phyloP scores from a whole-genome alignment of 2,113 vertebrate genomes.

The Ptychochromis oligacanthus region DNA sequence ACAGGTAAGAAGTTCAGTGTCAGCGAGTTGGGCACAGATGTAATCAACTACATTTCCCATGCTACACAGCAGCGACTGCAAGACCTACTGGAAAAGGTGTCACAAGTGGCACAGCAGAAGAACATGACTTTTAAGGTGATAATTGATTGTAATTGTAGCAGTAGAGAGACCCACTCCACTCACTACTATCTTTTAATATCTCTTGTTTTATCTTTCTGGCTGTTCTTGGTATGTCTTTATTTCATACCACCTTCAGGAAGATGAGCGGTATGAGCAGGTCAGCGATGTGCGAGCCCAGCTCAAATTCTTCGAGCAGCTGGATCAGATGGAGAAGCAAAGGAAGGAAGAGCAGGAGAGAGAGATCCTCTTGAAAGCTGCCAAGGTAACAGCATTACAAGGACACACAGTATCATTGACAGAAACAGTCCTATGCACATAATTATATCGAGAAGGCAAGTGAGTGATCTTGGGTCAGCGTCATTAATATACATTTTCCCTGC shows the following conservation, averaged over 20 bases:
- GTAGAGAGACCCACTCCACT: neutral
- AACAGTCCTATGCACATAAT: neutral
- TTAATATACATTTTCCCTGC: slow-evolving; percentile 26
- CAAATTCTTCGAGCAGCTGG: slow-evolving; percentile 92
- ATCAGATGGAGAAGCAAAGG: slow-evolving; percentile 92
- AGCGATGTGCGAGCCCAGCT: slow-evolving; percentile 89
- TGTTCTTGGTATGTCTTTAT: neutral
- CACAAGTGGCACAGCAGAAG: slow-evolving; percentile 89
- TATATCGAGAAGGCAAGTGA: neutral
- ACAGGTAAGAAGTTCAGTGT: slow-evolving; percentile 91
- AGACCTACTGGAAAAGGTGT: slow-evolving; percentile 89
- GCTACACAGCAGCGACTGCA: slow-evolving; percentile 90
- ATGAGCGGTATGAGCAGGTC: slow-evolving; percentile 85
- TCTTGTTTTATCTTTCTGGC: neutral
- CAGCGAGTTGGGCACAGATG: slow-evolving; percentile 87
- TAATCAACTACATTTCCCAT: slow-evolving; percentile 89
- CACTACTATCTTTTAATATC: neutral
- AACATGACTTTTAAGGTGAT: slow-evolving; percentile 89
- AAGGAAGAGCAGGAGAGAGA: slow-evolving; percentile 94
- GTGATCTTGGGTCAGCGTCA: slow-evolving; percentile 18
- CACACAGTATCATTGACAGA: neutral
- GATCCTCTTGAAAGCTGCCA: slow-evolving; percentile 91
- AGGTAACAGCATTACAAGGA: slow-evolving; percentile 75
- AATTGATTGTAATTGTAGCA: neutral
- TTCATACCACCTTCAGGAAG: slow-evolving; percentile 80